Conservation (phyloP, 2,797 vertebrate species). For the Mastacembelus armatus region DNA sequence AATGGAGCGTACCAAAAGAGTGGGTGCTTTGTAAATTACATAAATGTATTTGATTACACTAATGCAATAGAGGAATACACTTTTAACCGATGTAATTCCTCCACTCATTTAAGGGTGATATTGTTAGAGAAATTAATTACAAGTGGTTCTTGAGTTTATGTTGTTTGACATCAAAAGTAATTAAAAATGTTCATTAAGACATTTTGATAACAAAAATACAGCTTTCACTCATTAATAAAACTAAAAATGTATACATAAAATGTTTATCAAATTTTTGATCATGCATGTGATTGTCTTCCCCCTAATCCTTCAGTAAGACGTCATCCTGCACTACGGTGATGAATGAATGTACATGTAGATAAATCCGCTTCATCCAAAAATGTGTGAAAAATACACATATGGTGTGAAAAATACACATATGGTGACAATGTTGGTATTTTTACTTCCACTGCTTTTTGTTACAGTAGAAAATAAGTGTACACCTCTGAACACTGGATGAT, state of each 20-base stretch:
- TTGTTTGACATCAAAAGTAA: constrained; percentile 34
- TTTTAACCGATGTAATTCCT: neutral
- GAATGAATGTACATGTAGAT: no score
- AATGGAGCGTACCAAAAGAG: constrained; percentile 4
- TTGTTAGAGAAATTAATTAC: no score
- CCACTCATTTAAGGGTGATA: no score
- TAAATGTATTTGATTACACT: constrained; percentile 14
- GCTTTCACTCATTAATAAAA: constrained; percentile 22
- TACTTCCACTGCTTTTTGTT: constrained; percentile 20
- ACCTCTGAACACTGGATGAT: constrained; percentile 5
- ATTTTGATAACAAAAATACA: constrained; percentile 19
- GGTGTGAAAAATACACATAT: neutral
- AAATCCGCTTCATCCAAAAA: no score
- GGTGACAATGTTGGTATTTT: neutral
- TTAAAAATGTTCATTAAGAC: no score
- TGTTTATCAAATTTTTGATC: constrained; percentile 25
- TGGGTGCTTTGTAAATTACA: constrained; percentile 28
- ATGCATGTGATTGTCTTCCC: constrained; percentile 2
- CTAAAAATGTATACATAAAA: constrained; percentile 32
- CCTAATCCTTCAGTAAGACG: constrained; percentile 11
- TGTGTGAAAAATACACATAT: no score
- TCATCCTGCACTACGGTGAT: neutral
- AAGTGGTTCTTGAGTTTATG: neutral
- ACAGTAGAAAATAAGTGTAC: constrained; percentile 14
- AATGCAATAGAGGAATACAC: constrained; percentile 7